Percentiles rank a stretch among this genome's conserved stretches.
These are phyloP conservation scores for Bovichtus diacanthus DNA, from an alignment of 2,797 vertebrate species.

Conservation along the genomic window DNA sequence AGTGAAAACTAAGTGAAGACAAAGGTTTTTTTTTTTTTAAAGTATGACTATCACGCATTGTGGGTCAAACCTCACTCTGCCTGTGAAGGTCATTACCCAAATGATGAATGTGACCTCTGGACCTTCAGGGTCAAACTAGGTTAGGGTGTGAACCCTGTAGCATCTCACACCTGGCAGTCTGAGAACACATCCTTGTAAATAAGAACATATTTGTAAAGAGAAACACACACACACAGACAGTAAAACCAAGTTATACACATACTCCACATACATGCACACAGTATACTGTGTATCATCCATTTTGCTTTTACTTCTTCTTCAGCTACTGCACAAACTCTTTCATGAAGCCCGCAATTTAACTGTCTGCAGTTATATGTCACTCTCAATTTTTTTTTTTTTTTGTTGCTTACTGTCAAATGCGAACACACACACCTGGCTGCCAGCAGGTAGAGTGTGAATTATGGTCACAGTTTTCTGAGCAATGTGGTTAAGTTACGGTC, in stretches of 20 bases:
- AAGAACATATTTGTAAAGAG: slow-evolving; percentile 22
- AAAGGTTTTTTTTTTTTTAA: background rate
- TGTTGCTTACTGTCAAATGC: slow-evolving; percentile 19
- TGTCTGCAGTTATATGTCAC: slow-evolving; percentile 14
- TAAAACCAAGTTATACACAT: background rate
- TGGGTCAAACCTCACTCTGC: slow-evolving; percentile 14
- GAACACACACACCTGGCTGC: slow-evolving; percentile 71
- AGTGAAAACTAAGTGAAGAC: background rate
- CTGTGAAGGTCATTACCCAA: slow-evolving; percentile 67
- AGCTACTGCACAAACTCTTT: background rate
- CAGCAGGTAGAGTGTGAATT: slow-evolving; percentile 56
- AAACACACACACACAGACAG: background rate
- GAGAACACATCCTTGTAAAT: slow-evolving; percentile 17
- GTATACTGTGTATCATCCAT: background rate
- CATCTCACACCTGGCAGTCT: slow-evolving; percentile 49
- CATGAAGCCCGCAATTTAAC: slow-evolving; percentile 11
- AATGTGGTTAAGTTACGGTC: slow-evolving; percentile 62
- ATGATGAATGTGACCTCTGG: slow-evolving; percentile 62
- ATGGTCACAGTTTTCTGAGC: slow-evolving; percentile 45
- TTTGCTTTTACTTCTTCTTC: background rate
- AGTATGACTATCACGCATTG: background rate
- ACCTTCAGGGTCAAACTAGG: slow-evolving; percentile 58
- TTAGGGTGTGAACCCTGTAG: slow-evolving; percentile 24
- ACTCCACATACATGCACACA: background rate
- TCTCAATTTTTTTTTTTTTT: slow-evolving; percentile 25